Evolutionary conservation across 2,113 vertebrate genomes (phyloP).

Genomic region (Lethenteron reissneri): DNA sequence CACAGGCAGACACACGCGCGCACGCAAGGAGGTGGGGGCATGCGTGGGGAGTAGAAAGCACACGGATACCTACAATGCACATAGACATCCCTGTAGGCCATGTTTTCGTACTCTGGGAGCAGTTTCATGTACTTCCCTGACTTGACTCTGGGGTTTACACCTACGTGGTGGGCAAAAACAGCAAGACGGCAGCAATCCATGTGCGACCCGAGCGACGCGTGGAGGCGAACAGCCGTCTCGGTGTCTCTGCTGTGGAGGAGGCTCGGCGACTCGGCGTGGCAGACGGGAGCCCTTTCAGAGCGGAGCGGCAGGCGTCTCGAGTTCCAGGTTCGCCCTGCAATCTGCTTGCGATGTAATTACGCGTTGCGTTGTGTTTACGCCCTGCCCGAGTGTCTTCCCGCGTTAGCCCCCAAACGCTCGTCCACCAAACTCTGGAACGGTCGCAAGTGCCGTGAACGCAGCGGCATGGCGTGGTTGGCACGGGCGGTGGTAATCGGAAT

Average conservation of each 20-base stretch:
- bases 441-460: no score
- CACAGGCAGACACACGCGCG: neutral
- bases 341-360: neutral
- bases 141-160: constrained; percentile 68
- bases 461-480: no score
- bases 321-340: neutral
- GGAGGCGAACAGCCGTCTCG: neutral
- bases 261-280: rapidly evolving
- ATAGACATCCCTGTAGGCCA: constrained; percentile 74
- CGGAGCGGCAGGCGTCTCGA: constrained; percentile 2
- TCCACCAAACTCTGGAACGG: no score
- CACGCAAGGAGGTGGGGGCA: neutral
- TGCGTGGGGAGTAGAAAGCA: neutral
- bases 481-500: no score
- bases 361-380: no score
- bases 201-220: rapidly evolving
- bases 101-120: constrained; percentile 69
- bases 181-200: constrained; percentile 13
- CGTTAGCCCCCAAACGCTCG: no score
- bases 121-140: constrained; percentile 75
- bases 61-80: constrained; percentile 54
- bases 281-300: no score
- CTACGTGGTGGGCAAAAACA: constrained; percentile 37
- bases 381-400: no score
- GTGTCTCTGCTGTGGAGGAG: rapidly evolving